Percentiles rank a stretch among this genome's conserved stretches.
Conservation (phyloP, 2,113 vertebrate species). For the Shinisaurus crocodilurus region DNA sequence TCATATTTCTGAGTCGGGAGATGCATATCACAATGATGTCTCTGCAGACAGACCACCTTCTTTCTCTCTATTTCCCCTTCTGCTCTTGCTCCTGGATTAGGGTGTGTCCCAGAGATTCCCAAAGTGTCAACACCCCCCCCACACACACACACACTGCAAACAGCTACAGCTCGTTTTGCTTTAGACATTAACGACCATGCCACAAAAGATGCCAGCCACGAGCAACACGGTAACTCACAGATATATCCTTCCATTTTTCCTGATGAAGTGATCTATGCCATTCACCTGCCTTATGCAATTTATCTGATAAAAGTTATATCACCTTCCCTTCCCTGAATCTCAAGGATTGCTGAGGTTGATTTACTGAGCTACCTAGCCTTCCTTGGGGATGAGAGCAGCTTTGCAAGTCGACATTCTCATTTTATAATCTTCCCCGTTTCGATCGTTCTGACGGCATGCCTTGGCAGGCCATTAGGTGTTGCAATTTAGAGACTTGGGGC, state of each 20-base stretch:
- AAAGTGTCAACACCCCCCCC: too few species aligned
- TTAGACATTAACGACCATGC: not conserved
- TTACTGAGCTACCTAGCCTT: constrained; percentile 6
- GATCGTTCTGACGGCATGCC: constrained; percentile 39
- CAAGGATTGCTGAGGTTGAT: not conserved
- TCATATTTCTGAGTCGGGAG: too few species aligned
- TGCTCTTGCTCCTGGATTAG: too few species aligned
- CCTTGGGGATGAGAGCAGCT: constrained; percentile 34
- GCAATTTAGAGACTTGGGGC: not conserved
- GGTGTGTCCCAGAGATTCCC: too few species aligned
- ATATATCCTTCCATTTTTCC: not conserved
- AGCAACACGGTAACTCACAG: too few species aligned
- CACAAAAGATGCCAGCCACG: too few species aligned
- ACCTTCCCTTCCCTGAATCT: not conserved
- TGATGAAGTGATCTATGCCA: not conserved
- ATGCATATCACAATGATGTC: too few species aligned
- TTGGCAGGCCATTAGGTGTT: constrained; percentile 27
- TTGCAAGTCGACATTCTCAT: constrained; percentile 16
- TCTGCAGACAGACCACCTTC: too few species aligned
- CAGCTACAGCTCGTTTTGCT: not conserved
- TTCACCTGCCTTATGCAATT: not conserved
- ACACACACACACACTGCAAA: not conserved
- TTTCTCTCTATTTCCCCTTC: too few species aligned
- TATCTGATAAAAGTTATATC: not conserved
- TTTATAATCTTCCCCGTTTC: constrained; percentile 44